Base-by-base conservation (phyloP, 1,140 invertebrate species). In the Drosophila truncata region DNA sequence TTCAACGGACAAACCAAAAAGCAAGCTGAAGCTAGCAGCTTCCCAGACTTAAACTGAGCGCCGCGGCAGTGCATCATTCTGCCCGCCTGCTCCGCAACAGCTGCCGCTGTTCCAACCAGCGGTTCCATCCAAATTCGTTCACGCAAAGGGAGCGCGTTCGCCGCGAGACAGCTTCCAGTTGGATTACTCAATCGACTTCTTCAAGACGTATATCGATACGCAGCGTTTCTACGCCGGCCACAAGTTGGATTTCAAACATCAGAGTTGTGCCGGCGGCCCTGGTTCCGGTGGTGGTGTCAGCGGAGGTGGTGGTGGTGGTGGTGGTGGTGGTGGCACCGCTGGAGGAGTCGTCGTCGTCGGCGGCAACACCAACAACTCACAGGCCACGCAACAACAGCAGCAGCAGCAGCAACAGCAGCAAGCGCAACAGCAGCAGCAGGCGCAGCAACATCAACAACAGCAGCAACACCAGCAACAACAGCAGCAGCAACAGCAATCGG, bases 161-260 rank as follows among this genome's bases (percentile, higher is more conserved):
- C 61, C 84, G 84, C 74, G 81, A 67, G 58, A 88, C 85, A 90
- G 84, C 84, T 88, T 88, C 85, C 84, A 90, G 78, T 91, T 91
- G 87, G 87, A 91, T 91, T 87, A 91, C 72, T 80, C 80, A 82
- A 91, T 92, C 78, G 91, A 92, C 62, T 87, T 92, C 64, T 92
- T 92, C 85, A 92, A 92, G 80, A 92, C 91, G 91, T 92, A 92
- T 88, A 92, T 92, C 82, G 91, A 92, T 92, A 91, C 91, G 91
- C 85, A 90, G 85, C 82, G 91, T 70, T 92, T 92, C 70, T 92
- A 92, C 91, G 91, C 91, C 91, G 91, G 93, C 93, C 87, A 93
- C 93, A 94, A 94, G 93, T 94, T 94, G 94, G 94, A 94, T 94
- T 94, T 94, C 93, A 94, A 94, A 92, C 92, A 93, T 83, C 92